Conservation (phyloP, 2,113 vertebrate genomes). For the Poicephalus gulielmi region DNA sequence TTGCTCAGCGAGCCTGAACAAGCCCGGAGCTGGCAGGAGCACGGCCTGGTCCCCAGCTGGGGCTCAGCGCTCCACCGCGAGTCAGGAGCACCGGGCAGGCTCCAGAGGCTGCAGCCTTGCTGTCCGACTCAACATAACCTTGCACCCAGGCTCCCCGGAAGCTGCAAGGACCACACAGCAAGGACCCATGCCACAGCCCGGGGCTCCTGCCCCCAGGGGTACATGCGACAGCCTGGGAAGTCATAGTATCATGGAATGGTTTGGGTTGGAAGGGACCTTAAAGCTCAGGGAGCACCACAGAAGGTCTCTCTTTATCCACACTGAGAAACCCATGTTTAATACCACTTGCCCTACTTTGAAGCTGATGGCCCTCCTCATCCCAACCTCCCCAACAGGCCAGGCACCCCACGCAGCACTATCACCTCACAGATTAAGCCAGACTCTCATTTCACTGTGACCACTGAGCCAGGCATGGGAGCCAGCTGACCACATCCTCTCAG, state of each 20-base stretch:
- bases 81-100: neutral
- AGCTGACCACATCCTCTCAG: neutral
- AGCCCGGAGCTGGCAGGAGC: neutral
- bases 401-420: neutral
- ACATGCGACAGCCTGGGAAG: rapidly evolving
- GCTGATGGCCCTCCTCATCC: neutral
- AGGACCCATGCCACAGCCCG: rapidly evolving
- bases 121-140: neutral
- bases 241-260: neutral
- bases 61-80: neutral
- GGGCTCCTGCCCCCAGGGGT: neutral
- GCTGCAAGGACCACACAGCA: neutral
- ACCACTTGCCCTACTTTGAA: neutral
- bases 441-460: neutral
- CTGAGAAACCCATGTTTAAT: neutral
- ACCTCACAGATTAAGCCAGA: neutral
- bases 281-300: neutral
- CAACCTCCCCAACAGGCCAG: neutral
- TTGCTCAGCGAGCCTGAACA: neutral
- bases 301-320: neutral
- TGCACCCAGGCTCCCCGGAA: neutral
- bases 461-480: neutral
- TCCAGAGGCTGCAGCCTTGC: neutral
- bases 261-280: neutral
- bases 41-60: neutral